phyloP scores from a whole-genome alignment of 2,888 invertebrate species.

The Cyclophora albipunctata region DNA sequence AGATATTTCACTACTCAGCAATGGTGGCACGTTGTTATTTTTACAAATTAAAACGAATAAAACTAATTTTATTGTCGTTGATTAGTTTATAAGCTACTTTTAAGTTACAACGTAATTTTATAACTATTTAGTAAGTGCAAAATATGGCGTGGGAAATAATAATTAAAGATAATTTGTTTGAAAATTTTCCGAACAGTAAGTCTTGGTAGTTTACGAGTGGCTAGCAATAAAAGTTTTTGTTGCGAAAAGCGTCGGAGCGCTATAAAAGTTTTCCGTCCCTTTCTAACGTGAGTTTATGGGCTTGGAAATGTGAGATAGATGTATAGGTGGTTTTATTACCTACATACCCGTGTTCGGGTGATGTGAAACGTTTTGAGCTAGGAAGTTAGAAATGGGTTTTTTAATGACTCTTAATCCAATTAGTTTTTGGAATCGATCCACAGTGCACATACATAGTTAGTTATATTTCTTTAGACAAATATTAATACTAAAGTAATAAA shows the following conservation, averaged over 20 bases:
- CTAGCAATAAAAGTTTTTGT: slow-evolving; percentile 70
- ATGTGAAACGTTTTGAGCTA: slow-evolving; percentile 28
- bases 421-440: too few relatives aligned
- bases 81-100: too few relatives aligned
- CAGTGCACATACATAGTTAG: too few relatives aligned
- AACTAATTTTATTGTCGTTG: too few relatives aligned
- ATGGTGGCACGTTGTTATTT: too few relatives aligned
- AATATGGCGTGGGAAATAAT: neutral
- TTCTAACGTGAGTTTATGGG: slow-evolving; percentile 54
- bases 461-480: too few relatives aligned
- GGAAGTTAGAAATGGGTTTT: slow-evolving; percentile 18
- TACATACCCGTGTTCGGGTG: slow-evolving; percentile 40
- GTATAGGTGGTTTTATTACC: slow-evolving; percentile 52
- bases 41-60: too few relatives aligned
- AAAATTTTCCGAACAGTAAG: slow-evolving; percentile 43
- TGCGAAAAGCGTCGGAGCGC: slow-evolving; percentile 55
- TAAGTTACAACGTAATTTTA: too few relatives aligned
- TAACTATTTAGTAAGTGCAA: too few relatives aligned
- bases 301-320: slow-evolving; percentile 62
- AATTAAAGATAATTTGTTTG: slow-evolving; percentile 19
- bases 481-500: too few relatives aligned
- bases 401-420: slow-evolving; percentile 16
- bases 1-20: too few relatives aligned
- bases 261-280: slow-evolving; percentile 58
- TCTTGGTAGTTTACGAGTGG: slow-evolving; percentile 68